Base-by-base conservation (phyloP, 2,888 invertebrate species). In the Ecliptopera silaceata region DNA sequence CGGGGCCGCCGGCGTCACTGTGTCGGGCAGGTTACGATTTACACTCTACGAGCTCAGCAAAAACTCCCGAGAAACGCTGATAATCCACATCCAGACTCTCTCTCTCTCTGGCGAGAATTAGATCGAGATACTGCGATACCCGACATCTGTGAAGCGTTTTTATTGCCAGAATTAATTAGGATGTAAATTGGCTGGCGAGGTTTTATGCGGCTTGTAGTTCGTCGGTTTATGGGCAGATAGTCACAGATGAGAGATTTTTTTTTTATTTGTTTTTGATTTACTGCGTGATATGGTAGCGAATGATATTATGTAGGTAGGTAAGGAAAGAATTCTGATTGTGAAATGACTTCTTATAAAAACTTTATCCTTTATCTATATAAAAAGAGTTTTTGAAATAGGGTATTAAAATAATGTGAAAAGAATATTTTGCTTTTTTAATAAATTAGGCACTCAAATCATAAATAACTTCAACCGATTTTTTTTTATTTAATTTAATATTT, bases 11-110 rank as follows among this genome's bases (percentile, higher is more conserved):
- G 91, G 91, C 91, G 91, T 79, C 91, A 82, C 83, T 74, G 70
- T 79, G 91, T 78, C 91, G 91, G 90, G 89, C 91, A 91, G 91
- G 91, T 91, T 91, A 89, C 89, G 91, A 91, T 91, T 91, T 91
- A 91, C 91, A 88, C 90, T 82, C 90, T 79, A 86, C 88, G 78
- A 81, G 85, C 84, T 91, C 91, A 91, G 91, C 91, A 88, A 83
- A 91, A 88, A 86, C 80, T 82, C 80, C 79, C 82, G 81, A 84
- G 86, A 88, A 88, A 78, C 80, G 89, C 90, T 90, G 90, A 89
- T 89, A 89, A 88, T 88, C 89, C 88, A 83, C 78, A 86, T 83
- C 77, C 77, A 77, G 80, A 80, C 79, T 77, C n/a, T n/a, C n/a
- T n/a, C n/a, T n/a, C n/a, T n/a, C n/a, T n/a, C 76, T 77, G 79